Percentiles rank a stretch among this genome's conserved stretches.
Evolutionary conservation across 2,797 vertebrate species (phyloP).

Genomic region (Hybognathus amarus): DNA sequence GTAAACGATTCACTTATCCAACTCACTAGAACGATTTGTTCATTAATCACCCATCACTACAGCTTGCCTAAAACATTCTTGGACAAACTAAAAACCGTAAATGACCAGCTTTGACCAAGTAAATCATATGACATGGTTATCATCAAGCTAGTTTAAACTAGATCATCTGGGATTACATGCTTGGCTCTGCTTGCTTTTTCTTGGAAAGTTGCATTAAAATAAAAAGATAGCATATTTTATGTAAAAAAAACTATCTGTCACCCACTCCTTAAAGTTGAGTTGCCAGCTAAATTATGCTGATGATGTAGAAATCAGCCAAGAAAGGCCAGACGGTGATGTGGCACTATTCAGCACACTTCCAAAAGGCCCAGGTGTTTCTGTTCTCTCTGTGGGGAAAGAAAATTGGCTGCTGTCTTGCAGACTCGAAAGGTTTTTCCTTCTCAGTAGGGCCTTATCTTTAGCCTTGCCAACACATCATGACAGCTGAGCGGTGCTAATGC

Average conservation of each 20-base stretch:
- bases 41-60: neutral
- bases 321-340: constrained; percentile 7
- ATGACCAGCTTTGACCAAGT: neutral
- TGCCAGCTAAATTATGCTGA: neutral
- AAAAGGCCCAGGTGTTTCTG: constrained; percentile 32
- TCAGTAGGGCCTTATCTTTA: constrained; percentile 40
- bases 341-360: neutral
- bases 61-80: neutral
- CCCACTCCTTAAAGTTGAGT: constrained; percentile 2
- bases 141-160: neutral
- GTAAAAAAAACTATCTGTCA: neutral
- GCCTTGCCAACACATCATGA: constrained; percentile 5
- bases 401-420: neutral
- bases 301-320: constrained; percentile 20
- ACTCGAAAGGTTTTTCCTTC: constrained; percentile 15
- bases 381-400: neutral
- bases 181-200: neutral
- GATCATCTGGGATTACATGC: neutral
- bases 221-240: neutral
- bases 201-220: neutral
- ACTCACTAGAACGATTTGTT: neutral
- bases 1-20: neutral
- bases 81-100: neutral
- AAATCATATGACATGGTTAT: neutral
- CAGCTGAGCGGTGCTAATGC: constrained; percentile 32